Evolutionary conservation across 2,113 vertebrate species (phyloP).

Genomic region (Cariama cristata): DNA sequence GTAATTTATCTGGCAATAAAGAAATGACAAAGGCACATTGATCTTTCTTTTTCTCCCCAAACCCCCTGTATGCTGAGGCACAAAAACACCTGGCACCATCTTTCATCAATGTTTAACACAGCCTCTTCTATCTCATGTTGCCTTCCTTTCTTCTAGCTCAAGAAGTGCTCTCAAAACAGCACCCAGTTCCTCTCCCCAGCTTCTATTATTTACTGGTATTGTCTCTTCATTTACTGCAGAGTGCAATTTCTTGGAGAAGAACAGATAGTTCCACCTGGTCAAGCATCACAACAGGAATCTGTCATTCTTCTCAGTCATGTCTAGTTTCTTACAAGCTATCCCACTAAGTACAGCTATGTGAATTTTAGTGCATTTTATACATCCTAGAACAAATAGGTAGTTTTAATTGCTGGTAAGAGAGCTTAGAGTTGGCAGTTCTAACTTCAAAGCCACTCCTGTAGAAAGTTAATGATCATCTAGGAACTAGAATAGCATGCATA

Average conservation of each 20-base stretch:
- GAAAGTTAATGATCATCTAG: not conserved
- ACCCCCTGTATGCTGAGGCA: not conserved
- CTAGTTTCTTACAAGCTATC: not conserved
- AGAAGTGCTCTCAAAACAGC: not conserved
- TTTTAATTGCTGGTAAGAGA: not conserved
- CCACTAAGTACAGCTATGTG: not conserved
- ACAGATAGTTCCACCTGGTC: not conserved
- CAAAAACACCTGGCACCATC: not conserved
- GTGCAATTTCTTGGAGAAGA: not conserved
- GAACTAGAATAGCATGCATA: not conserved
- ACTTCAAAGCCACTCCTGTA: not conserved
- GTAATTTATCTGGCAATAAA: not conserved
- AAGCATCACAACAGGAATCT: not conserved
- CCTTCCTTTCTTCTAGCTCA: not conserved
- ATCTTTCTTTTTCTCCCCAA: not conserved
- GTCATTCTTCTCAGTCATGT: not conserved
- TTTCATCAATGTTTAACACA: not conserved
- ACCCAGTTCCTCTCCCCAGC: not conserved
- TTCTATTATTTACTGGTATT: not conserved
- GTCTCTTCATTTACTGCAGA: not conserved
- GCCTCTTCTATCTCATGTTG: not conserved
- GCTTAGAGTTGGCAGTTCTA: not conserved
- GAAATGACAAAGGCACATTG: not conserved
- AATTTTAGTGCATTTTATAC: not conserved
- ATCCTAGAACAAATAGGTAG: not conserved